Conservation (phyloP, 2,797 vertebrate species). For the Tarsius wallacei region DNA sequence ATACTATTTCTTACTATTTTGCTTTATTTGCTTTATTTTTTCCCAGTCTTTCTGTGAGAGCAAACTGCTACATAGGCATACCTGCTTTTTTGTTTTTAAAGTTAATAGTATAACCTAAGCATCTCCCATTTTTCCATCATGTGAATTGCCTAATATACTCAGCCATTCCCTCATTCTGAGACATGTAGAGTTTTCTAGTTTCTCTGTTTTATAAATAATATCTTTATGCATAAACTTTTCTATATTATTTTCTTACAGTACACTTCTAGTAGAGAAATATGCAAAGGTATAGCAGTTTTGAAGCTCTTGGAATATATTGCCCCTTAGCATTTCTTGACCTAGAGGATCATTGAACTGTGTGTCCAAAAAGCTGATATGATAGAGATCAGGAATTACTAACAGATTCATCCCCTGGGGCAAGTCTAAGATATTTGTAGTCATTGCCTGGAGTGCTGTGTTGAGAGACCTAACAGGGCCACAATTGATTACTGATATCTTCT, state of each 20-base stretch:
- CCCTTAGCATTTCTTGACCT: slow-evolving; percentile 15
- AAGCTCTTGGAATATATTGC: slow-evolving; percentile 16
- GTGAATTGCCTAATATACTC: background rate
- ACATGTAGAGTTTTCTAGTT: background rate
- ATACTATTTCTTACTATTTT: background rate
- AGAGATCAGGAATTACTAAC: background rate
- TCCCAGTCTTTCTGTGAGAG: slow-evolving; percentile 33
- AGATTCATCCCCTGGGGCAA: background rate
- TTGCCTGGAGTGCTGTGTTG: background rate
- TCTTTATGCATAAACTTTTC: background rate
- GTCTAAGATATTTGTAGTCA: background rate
- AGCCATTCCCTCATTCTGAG: background rate
- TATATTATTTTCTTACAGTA: slow-evolving; percentile 16
- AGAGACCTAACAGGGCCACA: background rate
- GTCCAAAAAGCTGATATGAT: background rate
- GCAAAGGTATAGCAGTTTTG: background rate
- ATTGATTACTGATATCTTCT: background rate
- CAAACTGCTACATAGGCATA: background rate
- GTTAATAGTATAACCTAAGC: background rate
- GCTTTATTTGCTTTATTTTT: background rate
- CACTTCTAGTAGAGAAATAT: background rate
- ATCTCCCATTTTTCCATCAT: background rate
- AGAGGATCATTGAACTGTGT: background rate
- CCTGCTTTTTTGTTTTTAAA: background rate
- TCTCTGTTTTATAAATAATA: slow-evolving; percentile 10